Base-by-base conservation (phyloP, 2,888 invertebrate genomes). In the Ennomos erosarius region DNA sequence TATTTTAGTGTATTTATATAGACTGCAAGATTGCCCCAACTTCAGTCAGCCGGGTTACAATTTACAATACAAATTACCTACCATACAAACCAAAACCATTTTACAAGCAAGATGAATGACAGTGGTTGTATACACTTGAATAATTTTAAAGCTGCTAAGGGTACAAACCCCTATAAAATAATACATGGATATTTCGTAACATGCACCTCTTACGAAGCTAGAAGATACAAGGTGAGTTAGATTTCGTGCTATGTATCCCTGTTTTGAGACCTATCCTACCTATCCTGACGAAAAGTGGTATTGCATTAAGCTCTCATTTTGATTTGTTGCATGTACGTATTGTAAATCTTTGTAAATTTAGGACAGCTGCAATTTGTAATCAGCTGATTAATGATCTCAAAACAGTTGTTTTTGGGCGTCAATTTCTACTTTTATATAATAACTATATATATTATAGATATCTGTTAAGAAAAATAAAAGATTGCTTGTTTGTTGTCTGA, bases 111-210 rank as follows among this genome's bases (percentile, higher is more conserved):
- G 82, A 96, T 94, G 95, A 94, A 93, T 90, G 94, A 94, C 89
- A 93, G 91, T 93, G 95, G 95, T 82, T 97, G 97, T 87, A 94
- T 94, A 87, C 97, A 97, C 92, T 91, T 97, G 81, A 95, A 94
- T 88, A 94, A 94, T 90, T 96, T 96, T 90, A 97, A 97, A 93
- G 94, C 95, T 78, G 94, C 94, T 51, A 95, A 95, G 85, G 97
- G 97, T 73, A 93, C 95, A 67, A 94, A 94, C 83, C 94, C 95
- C 47, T 96, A 95, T 84, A 94, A 94, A 90, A 94, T 97, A 74
- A 96, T 98, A 74, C 97, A 98, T 92, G 95, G 96, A 67, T 97
- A 96, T 90, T 98, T 98, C 87, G 96, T 97, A 58, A 95, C 97
- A 67, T 96, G 97, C 84, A 95, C 96, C 55, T 95, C 96, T 64